Base-by-base conservation (phyloP, 2,888 invertebrate species). In the Eilema griseolum region DNA sequence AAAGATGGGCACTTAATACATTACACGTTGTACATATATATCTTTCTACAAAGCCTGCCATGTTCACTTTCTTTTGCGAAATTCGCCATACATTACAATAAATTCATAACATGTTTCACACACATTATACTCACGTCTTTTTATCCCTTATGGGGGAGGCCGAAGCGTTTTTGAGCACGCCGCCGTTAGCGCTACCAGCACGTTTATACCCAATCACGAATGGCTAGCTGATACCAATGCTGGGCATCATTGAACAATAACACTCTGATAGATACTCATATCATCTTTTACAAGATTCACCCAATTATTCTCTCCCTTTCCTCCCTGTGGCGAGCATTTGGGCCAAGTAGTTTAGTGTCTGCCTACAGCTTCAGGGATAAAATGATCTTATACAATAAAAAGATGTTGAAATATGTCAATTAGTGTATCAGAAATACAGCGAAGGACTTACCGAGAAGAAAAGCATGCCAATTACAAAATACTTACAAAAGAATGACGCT, bases 401-500 rank as follows among this genome's bases (percentile, higher is more conserved):
- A 52, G 0, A 16, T 52, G 8, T 52, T n/a, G 1, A 3, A 52
- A n/a, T n/a, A 52, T 8, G n/a, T 10, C 52, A n/a, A 52, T 52
- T 52, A 52, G 8, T 52, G 20, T 46, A 20, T 20, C 46, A 46
- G n/a, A 52, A 52, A 52, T 52, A 52, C 52, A 52, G 52, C 52
- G 52, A 52, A 52, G 52, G 52, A 52, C 52, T 52, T 52, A 52
- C 52, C n/a, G n/a, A 52, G 8, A 52, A 52, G 52, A n/a, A 10
- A 41, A 52, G n/a, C 46, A 20, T 46, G 46, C 46, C 46, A 20
- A 20, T 46, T 46, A 52, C 52, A 10, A 52, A 52, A 52, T 52
- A 52, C 52, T 20, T n/a, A 52, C 10, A 52, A 52, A 52, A 52
- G n/a, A 52, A 52, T 52, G 69, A 69, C n/a, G 68, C 62, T 72